These are phyloP conservation scores for Spicauda simplicius DNA, from an alignment of 2,888 invertebrate species.

Conservation along the genomic window DNA sequence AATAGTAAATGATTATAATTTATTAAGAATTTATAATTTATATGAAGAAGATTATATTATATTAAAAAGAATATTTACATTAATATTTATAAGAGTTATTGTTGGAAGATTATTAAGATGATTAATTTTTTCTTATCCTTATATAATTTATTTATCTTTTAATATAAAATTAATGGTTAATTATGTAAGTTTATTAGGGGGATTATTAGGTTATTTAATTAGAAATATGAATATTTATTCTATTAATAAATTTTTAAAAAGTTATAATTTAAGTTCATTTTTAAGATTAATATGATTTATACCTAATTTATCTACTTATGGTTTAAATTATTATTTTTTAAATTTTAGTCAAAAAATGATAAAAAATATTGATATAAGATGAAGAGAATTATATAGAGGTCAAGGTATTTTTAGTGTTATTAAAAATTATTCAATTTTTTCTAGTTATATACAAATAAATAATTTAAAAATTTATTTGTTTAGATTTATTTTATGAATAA, in stretches of 20 bases:
- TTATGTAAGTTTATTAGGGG: constrained; percentile 74
- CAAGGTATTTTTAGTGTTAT: constrained; percentile 68
- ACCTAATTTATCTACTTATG: constrained; percentile 74
- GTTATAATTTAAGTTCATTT: constrained; percentile 62
- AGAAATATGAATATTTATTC: constrained; percentile 73
- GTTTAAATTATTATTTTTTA: constrained; percentile 75
- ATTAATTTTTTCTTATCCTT: constrained; percentile 80
- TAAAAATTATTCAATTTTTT: constrained; percentile 67
- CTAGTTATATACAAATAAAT: constrained; percentile 72
- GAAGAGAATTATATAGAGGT: constrained; percentile 75
- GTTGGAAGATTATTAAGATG: constrained; percentile 83
- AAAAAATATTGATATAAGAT: constrained; percentile 78
- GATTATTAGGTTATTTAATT: constrained; percentile 68
- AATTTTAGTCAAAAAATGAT: constrained; percentile 64
- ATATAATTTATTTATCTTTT: constrained; percentile 81
- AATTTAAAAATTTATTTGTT: constrained; percentile 67
- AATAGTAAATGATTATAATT: constrained; percentile 78
- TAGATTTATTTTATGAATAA: constrained; percentile 59
- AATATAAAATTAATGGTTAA: constrained; percentile 82
- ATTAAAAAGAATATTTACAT: constrained; percentile 74
- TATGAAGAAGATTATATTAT: constrained; percentile 78
- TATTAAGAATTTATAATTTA: constrained; percentile 73
- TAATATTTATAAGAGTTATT: constrained; percentile 81
- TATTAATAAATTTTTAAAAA: constrained; percentile 65
- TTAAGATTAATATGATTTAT: constrained; percentile 82